phyloP scores from a whole-genome alignment of 2,888 invertebrate genomes.

The Mycalesis mineus region DNA sequence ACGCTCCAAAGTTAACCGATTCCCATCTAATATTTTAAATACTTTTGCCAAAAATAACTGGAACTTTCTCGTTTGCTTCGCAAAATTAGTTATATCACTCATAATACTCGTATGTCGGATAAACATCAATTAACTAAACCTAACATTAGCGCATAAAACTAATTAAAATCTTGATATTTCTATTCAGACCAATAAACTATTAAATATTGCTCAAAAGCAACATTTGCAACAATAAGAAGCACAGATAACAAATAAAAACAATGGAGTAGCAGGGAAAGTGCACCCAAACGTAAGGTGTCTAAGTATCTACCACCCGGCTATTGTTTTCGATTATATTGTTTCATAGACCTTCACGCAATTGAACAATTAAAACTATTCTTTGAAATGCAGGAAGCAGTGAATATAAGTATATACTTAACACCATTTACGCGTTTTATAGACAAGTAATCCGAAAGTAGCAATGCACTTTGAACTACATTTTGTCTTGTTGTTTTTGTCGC shows the following conservation, averaged over 20 bases:
- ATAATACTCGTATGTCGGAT: too few relatives aligned
- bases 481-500: too few relatives aligned
- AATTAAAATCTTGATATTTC: too few relatives aligned
- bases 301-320: slow-evolving; percentile 47
- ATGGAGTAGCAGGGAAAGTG: slow-evolving; percentile 70
- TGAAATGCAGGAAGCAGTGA: slow-evolving; percentile 26
- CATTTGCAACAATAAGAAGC: slow-evolving; percentile 45
- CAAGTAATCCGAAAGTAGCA: not conserved
- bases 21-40: too few relatives aligned
- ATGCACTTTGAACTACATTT: too few relatives aligned
- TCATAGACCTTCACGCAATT: slow-evolving; percentile 67
- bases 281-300: slow-evolving; percentile 37
- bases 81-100: too few relatives aligned
- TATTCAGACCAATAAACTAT: slow-evolving; percentile 25
- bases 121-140: too few relatives aligned
- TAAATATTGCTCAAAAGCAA: slow-evolving; percentile 55
- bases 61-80: too few relatives aligned
- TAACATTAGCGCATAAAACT: too few relatives aligned
- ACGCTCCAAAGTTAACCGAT: too few relatives aligned
- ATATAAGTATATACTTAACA: not conserved
- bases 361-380: slow-evolving; percentile 37
- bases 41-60: too few relatives aligned
- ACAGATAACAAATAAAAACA: slow-evolving; percentile 62
- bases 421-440: not conserved
- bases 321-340: slow-evolving; percentile 71